A percentile compares a stretch with the other conserved stretches of the same genome.
Conservation (phyloP, 2,888 invertebrate species). For the Diloba caeruleocephala region DNA sequence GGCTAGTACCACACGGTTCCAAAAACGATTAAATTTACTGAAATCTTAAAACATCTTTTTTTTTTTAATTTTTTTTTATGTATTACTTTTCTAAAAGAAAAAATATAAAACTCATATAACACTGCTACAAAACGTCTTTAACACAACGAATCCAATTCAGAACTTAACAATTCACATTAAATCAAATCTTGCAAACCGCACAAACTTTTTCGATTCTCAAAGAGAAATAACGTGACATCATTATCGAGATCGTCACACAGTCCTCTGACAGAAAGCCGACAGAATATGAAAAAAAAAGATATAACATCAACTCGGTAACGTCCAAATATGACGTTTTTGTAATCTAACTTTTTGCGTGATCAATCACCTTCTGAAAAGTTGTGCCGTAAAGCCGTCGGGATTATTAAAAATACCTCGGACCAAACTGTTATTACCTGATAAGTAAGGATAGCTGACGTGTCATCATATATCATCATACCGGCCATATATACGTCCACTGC, state of each 20-base stretch:
- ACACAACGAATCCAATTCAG: conserved; percentile 22
- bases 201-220: conserved; percentile 47
- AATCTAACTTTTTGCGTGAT: conserved; percentile 66
- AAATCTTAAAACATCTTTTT: too few species aligned
- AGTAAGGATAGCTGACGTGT: conserved; percentile 1
- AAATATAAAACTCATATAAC: not conserved
- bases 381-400: conserved; percentile 49
- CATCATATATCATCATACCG: not conserved
- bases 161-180: conserved; percentile 25
- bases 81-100: too few species aligned
- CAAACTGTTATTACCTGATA: conserved; percentile 21
- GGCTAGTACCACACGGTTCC: too few species aligned
- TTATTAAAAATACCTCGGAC: conserved; percentile 60
- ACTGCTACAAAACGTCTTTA: conserved; percentile 3
- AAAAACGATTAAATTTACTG: too few species aligned
- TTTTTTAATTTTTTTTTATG: too few species aligned
- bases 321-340: conserved; percentile 61
- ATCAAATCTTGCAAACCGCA: conserved; percentile 19
- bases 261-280: conserved; percentile 3
- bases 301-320: conserved; percentile 36
- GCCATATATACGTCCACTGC: not conserved
- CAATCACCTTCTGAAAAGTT: conserved; percentile 61
- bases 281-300: conserved; percentile 30
- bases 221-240: conserved; percentile 38
- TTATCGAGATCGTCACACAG: conserved; percentile 31